Conservation (phyloP, 2,113 vertebrate species). For the Mungos mungo region DNA sequence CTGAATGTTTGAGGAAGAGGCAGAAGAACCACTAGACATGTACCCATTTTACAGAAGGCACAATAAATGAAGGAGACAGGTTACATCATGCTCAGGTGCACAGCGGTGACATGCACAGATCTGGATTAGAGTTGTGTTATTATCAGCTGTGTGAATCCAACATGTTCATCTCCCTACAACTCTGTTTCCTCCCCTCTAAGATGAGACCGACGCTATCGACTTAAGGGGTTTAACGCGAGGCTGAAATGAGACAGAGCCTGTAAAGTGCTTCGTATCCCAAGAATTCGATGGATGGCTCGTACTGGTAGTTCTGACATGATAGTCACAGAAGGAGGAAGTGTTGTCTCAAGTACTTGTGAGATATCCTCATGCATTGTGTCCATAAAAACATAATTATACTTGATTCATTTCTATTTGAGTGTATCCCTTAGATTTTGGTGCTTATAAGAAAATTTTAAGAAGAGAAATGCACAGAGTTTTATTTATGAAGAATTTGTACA, state of each 20-base stretch:
- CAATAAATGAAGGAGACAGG: background rate
- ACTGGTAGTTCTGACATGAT: background rate
- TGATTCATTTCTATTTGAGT: background rate
- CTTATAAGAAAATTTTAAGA: background rate
- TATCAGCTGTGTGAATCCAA: background rate
- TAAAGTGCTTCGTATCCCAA: background rate
- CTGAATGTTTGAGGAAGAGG: background rate
- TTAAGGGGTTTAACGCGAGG: background rate
- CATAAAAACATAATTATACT: background rate
- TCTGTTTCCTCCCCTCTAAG: background rate
- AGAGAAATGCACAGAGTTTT: background rate
- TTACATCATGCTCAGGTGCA: background rate
- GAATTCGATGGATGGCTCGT: accelerated
- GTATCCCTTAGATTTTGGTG: background rate
- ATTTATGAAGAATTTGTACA: background rate
- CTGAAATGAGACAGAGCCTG: background rate
- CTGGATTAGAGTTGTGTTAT: background rate
- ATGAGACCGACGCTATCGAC: background rate
- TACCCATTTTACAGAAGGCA: background rate
- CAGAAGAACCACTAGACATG: background rate
- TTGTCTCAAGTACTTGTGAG: background rate
- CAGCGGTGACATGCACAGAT: background rate
- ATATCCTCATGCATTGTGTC: background rate
- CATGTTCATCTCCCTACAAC: background rate
- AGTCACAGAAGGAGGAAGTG: background rate